Conservation (phyloP, 2,113 vertebrate genomes). For the Lichenostomus cassidix region DNA sequence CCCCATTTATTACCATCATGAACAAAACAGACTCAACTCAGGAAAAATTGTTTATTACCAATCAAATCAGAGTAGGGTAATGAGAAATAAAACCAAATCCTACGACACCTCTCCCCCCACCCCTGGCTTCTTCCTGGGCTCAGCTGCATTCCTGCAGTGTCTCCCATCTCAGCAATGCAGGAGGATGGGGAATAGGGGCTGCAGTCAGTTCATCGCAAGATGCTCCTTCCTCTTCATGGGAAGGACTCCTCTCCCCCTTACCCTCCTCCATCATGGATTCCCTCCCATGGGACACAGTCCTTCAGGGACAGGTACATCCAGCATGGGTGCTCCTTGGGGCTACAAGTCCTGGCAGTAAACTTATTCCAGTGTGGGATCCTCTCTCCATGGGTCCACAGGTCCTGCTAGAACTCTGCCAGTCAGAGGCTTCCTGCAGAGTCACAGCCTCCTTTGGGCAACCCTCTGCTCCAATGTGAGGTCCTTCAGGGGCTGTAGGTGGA, state of each 20-base stretch:
- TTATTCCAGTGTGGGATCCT: background rate
- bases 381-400: background rate
- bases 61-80: background rate
- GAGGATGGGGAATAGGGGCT: background rate
- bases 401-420: background rate
- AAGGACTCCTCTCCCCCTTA: background rate
- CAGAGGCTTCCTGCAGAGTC: background rate
- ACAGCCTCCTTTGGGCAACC: background rate
- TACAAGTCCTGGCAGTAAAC: background rate
- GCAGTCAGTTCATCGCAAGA: fast-evolving
- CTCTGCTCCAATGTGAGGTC: background rate
- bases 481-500: background rate
- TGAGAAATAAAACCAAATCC: background rate
- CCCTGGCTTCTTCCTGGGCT: background rate
- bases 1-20: background rate
- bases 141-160: background rate
- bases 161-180: background rate
- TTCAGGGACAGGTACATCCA: background rate
- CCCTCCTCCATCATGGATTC: background rate
- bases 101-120: background rate
- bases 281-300: background rate
- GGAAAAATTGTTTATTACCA: background rate
- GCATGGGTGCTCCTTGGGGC: background rate
- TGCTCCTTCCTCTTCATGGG: no score
- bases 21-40: background rate